Evolutionary conservation across 2,113 vertebrate genomes (phyloP).

Genomic region (Pterocles gutturalis): DNA sequence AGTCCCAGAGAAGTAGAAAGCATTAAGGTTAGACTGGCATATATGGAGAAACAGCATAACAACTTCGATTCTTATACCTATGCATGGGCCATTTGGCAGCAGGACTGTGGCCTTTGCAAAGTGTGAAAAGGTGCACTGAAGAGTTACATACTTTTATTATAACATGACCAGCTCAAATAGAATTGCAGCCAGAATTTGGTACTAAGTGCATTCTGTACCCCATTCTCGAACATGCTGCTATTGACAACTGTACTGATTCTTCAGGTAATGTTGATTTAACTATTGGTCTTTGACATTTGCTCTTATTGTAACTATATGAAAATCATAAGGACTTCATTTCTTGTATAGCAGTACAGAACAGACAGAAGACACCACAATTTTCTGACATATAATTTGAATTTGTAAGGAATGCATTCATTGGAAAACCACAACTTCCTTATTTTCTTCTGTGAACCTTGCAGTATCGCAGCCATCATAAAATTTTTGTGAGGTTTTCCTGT

Average conservation of each 20-base stretch:
- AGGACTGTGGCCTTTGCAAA: not conserved
- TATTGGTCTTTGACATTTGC: not conserved
- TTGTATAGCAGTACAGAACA: not conserved
- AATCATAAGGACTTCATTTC: not conserved
- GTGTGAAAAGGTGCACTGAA: not conserved
- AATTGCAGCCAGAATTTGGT: not conserved
- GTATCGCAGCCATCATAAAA: not conserved
- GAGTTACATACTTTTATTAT: not conserved
- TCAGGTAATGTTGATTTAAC: not conserved
- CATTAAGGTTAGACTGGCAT: not conserved
- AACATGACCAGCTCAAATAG: not conserved
- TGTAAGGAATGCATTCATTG: not conserved
- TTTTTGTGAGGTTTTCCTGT: not conserved
- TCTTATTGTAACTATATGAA: not conserved
- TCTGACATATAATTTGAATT: not conserved
- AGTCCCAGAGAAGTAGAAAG: not conserved
- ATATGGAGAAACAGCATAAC: not conserved
- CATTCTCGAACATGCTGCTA: not conserved
- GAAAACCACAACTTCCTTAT: not conserved
- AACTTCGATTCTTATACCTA: not conserved
- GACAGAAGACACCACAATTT: not conserved
- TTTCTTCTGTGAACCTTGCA: not conserved
- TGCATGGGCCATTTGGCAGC: not conserved
- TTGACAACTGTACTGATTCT: not conserved
- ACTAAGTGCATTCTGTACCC: accelerated